A percentile compares a stretch with the other conserved stretches of the same genome.
Conservation (phyloP, 2,113 vertebrate genomes). For the Thomomys bottae region DNA sequence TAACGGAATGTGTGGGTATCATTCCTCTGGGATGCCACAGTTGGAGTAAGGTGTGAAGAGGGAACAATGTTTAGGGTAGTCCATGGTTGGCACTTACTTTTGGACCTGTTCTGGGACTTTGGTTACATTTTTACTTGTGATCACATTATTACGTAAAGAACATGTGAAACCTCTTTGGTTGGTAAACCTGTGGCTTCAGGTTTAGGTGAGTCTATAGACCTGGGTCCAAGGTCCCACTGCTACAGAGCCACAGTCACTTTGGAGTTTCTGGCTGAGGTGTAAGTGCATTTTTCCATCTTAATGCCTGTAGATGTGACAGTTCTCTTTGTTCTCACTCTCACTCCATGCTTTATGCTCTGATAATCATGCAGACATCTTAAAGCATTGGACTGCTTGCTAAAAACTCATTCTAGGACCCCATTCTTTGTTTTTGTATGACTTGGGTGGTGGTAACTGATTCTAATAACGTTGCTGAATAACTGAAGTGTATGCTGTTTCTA, state of each 20-base stretch:
- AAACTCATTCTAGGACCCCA: slow-evolving; percentile 36
- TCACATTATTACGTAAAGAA: slow-evolving; percentile 48
- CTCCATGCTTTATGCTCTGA: slow-evolving; percentile 33
- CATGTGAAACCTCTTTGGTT: slow-evolving; percentile 43
- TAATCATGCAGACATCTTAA: slow-evolving; percentile 61
- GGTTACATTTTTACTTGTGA: slow-evolving; percentile 40
- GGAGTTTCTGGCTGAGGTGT: slow-evolving; percentile 68
- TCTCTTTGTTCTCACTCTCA: slow-evolving; percentile 68
- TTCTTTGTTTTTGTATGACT: slow-evolving; percentile 65
- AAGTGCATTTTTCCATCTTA: slow-evolving; percentile 71
- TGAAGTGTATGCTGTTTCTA: slow-evolving; percentile 69
- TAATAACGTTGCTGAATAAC: slow-evolving; percentile 79
- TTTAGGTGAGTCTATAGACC: slow-evolving; percentile 82
- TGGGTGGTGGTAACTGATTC: slow-evolving; percentile 74
- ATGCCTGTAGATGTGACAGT: slow-evolving; percentile 52
- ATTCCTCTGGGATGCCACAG: background rate
- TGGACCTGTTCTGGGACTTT: slow-evolving; percentile 25
- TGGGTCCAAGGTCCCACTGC: slow-evolving; percentile 38
- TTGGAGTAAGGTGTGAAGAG: background rate
- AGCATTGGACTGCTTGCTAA: slow-evolving; percentile 68
- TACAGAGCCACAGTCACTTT: background rate
- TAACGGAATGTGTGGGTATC: background rate
- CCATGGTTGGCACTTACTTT: background rate
- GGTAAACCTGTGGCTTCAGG: slow-evolving; percentile 64
- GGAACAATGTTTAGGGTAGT: background rate